phyloP scores from a whole-genome alignment of 2,113 vertebrate species.

The Illadopsis cleaveri region DNA sequence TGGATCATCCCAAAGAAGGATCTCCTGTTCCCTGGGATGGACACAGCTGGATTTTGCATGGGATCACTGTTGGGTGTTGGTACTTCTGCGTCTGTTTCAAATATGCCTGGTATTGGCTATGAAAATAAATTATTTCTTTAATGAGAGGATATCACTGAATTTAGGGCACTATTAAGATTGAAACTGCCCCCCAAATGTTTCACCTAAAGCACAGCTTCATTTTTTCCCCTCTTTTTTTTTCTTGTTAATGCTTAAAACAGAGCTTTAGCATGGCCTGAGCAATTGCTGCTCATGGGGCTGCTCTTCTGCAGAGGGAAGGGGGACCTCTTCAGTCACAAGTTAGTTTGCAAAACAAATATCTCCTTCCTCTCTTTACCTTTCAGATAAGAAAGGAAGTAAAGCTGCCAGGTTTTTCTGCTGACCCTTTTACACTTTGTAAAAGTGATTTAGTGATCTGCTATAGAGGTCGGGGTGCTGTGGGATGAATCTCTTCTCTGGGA shows the following conservation, averaged over 20 bases:
- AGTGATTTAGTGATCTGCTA: background rate
- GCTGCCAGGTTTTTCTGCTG: background rate
- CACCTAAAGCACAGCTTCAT: background rate
- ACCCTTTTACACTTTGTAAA: background rate
- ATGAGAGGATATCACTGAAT: background rate
- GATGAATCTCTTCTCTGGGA: background rate
- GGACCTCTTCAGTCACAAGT: background rate
- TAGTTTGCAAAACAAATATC: background rate
- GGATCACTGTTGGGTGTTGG: accelerated
- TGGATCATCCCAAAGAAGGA: accelerated
- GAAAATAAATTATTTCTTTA: background rate
- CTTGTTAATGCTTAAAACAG: background rate
- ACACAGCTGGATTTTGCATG: background rate
- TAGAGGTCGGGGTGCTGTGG: background rate
- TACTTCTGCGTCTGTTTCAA: background rate
- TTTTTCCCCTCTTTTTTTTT: background rate
- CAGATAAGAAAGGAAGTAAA: background rate
- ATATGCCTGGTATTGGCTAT: background rate
- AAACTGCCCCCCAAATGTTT: background rate
- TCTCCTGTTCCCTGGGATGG: background rate
- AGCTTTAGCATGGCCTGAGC: accelerated
- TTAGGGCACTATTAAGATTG: background rate
- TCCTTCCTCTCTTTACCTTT: background rate
- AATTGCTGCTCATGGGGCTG: background rate
- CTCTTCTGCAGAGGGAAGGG: background rate